phyloP scores from a whole-genome alignment of 2,797 vertebrate species.

The Lutjanus argentimaculatus region DNA sequence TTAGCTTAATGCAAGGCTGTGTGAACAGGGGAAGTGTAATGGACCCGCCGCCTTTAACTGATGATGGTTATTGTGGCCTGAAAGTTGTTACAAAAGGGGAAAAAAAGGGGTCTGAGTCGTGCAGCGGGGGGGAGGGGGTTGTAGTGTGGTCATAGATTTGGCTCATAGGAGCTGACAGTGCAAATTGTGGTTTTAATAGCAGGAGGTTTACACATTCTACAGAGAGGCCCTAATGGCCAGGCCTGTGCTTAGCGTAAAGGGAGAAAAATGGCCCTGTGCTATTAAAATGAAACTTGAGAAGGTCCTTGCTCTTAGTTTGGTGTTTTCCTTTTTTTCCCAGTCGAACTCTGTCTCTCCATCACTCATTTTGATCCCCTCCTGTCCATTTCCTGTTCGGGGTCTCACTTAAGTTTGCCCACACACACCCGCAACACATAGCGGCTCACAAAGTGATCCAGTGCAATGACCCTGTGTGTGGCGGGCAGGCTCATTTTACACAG shows the following conservation, averaged over 20 bases:
- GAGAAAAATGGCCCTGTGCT: constrained; percentile 82
- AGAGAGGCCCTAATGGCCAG: constrained; percentile 87
- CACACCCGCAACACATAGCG: constrained; percentile 45
- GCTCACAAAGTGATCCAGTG: constrained; percentile 66
- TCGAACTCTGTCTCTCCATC: constrained; percentile 77
- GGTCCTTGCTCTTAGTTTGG: constrained; percentile 79
- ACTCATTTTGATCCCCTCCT: constrained; percentile 84
- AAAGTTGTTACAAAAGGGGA: constrained; percentile 94
- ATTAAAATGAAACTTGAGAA: constrained; percentile 87
- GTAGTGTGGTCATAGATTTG: constrained; percentile 89
- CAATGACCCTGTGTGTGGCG: constrained; percentile 69
- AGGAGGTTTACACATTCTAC: constrained; percentile 90
- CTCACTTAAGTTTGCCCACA: constrained; percentile 75
- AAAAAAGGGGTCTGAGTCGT: constrained; percentile 61
- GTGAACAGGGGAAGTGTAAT: constrained; percentile 96
- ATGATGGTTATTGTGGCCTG: constrained; percentile 97
- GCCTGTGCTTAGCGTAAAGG: constrained; percentile 82
- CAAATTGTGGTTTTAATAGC: constrained; percentile 93
- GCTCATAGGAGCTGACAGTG: constrained; percentile 94
- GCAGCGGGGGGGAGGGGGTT: constrained; percentile 56
- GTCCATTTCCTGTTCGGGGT: constrained; percentile 82
- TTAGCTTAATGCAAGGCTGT: constrained; percentile 98
- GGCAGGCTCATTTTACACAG: constrained; percentile 66
- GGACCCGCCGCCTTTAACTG: constrained; percentile 94
- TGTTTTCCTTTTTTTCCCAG: constrained; percentile 78